Base-by-base conservation (phyloP, 2,113 vertebrate genomes). In the Phocoena phocoena region DNA sequence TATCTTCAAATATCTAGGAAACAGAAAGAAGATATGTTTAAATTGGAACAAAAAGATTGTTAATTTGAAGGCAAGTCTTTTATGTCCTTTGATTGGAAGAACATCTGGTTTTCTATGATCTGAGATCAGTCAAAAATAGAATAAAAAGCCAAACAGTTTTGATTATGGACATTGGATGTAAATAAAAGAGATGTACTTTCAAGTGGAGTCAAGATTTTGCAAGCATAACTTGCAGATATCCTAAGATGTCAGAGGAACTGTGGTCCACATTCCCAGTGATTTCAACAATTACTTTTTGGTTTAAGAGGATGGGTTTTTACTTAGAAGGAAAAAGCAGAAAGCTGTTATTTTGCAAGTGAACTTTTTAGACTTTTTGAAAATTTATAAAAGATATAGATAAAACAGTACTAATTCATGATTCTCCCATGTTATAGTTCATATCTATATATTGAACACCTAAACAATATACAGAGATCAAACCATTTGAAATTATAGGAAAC, bases 61-160 rank as follows among this genome's bases (percentile, higher is more conserved):
- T 91, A 97, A 95, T 92, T 33, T 95, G 82, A 58, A 96, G 79
- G 38, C 47, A 92, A 62, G 83, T 74, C 83, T 96, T 98, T 96
- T 84, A 95, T 95, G 90, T 90, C 33, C 47, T 96, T 93, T 96
- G 83, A 65, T 58, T 97, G 63, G 70, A 73, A 84, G 73, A 97
- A 80, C 82, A 96, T 90, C 96, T 96, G 83, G 38, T 89, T 97
- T 97, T 88, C 80, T 98, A 62, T 97, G 93, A 96, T 97, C 86
- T 97, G 68, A 93, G 80, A 97, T 97, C 87, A 97, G 82, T 97
- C 60, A 96, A 97, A 93, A 92, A 92, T 73, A 94, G 47, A 93
- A 89, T 33, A 73, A 90, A 97, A 97, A 91, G 87, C 83, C 62
- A 92, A 97, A 92, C 47, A 97, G 87, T 97, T 98, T 97, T 97